Conservation (phyloP, 2,888 invertebrate species). For the Salpingus planirostris region DNA sequence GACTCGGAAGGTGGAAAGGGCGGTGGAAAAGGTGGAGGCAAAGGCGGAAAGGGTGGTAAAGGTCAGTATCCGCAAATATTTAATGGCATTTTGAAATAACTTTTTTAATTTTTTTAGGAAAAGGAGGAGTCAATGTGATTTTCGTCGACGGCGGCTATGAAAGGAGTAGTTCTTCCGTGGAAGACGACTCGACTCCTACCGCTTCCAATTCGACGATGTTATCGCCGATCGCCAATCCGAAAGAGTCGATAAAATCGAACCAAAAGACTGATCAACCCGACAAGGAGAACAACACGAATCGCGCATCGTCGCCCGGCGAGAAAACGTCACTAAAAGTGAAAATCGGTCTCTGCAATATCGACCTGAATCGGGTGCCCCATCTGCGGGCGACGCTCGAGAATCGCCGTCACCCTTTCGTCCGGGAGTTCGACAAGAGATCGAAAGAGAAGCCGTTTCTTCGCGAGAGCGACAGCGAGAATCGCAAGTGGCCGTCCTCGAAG, state of each 20-base stretch:
- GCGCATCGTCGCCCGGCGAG: slow-evolving; percentile 2
- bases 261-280: slow-evolving; percentile 39
- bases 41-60: slow-evolving; percentile 52
- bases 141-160: slow-evolving; percentile 57
- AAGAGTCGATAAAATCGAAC: slow-evolving; percentile 29
- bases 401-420: slow-evolving; percentile 16
- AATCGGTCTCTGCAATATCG: slow-evolving; percentile 38
- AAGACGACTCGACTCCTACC: slow-evolving; percentile 34
- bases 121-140: slow-evolving; percentile 57
- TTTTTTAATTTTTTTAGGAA: too few species aligned
- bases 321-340: slow-evolving; percentile 24
- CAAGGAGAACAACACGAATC: slow-evolving; percentile 13
- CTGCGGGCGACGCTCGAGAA: slow-evolving; percentile 21
- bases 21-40: slow-evolving; percentile 60
- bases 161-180: slow-evolving; percentile 38
- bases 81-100: too few species aligned
- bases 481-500: slow-evolving; percentile 8
- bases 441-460: too few species aligned
- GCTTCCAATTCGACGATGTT: slow-evolving; percentile 14
- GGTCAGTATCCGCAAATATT: slow-evolving; percentile 38
- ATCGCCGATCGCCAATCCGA: slow-evolving; percentile 14
- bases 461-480: slow-evolving; percentile 19
- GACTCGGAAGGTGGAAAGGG: slow-evolving; percentile 59
- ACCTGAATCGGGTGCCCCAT: slow-evolving; percentile 32
- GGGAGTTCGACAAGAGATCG: slow-evolving; percentile 14